phyloP scores from a whole-genome alignment of 2,113 vertebrate genomes.

The Neomonachus schauinslandi region DNA sequence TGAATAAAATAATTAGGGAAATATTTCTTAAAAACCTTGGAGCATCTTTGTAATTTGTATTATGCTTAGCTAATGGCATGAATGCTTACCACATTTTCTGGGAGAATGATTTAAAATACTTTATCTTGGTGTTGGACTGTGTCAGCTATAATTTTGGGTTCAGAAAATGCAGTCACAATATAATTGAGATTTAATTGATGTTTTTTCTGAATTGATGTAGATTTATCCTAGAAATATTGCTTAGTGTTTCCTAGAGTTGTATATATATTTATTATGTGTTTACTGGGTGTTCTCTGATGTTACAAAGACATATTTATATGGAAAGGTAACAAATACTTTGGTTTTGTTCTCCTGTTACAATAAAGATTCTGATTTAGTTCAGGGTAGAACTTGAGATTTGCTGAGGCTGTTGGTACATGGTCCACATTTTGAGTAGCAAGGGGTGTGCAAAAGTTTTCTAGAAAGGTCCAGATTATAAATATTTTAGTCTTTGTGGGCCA shows the following conservation, averaged over 20 bases:
- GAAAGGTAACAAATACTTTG: neutral
- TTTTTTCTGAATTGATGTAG: slow-evolving; percentile 54
- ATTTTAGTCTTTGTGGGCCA: neutral
- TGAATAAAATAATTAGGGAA: slow-evolving; percentile 42
- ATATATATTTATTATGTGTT: neutral
- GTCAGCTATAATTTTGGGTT: slow-evolving; percentile 53
- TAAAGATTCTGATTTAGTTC: neutral
- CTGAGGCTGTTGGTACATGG: neutral
- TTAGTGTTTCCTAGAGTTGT: slow-evolving; percentile 28
- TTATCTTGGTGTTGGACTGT: slow-evolving; percentile 51
- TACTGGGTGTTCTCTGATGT: neutral
- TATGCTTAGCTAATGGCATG: slow-evolving; percentile 2
- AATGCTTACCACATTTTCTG: neutral
- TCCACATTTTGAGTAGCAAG: neutral
- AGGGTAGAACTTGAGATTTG: neutral
- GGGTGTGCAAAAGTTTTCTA: neutral
- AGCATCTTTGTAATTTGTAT: slow-evolving; percentile 4
- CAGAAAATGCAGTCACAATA: slow-evolving; percentile 35
- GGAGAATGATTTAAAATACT: slow-evolving; percentile 46
- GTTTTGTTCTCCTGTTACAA: neutral
- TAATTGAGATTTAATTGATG: slow-evolving; percentile 56
- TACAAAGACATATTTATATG: neutral
- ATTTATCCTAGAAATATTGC: slow-evolving; percentile 36
- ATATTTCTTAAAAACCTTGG: slow-evolving; percentile 25
- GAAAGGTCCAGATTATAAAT: slow-evolving; percentile 30